A percentile compares a stretch with the other conserved stretches of the same genome.
Conservation (phyloP, 2,113 vertebrate species). For the Myrmecobius fasciatus region DNA sequence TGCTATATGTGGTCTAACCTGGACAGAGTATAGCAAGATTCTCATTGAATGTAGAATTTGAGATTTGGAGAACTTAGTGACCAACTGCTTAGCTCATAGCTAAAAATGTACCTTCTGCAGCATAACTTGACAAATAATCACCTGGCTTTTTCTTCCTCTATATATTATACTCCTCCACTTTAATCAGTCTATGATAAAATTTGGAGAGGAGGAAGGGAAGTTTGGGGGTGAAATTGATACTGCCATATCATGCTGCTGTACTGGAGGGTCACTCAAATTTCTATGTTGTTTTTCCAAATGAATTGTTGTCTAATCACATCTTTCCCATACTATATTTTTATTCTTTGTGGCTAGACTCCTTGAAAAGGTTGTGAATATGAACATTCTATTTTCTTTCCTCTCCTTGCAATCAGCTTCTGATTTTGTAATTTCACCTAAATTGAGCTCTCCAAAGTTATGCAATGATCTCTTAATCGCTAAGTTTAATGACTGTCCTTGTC, state of each 20-base stretch:
- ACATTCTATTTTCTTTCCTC: not conserved
- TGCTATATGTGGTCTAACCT: not conserved
- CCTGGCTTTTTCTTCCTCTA: not conserved
- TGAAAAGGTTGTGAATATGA: not conserved
- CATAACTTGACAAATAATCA: not conserved
- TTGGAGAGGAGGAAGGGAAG: not conserved
- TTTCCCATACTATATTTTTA: not conserved
- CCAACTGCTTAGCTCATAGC: not conserved
- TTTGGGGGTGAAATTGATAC: not conserved
- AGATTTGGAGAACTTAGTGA: not conserved
- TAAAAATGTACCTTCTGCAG: not conserved
- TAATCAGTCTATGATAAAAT: not conserved
- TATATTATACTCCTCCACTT: not conserved
- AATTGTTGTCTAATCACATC: not conserved
- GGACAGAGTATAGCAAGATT: not conserved
- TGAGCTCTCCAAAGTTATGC: not conserved
- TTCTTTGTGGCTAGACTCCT: not conserved
- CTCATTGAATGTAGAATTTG: not conserved
- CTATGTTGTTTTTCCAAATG: not conserved
- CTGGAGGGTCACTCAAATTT: not conserved
- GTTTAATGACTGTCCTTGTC: not conserved
- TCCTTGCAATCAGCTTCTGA: not conserved
- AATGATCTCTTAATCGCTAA: not conserved
- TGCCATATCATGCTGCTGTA: not conserved
- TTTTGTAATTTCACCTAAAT: not conserved